Evolutionary conservation across 2,888 invertebrate species (phyloP).

Genomic region (Ochropleura leucogaster): DNA sequence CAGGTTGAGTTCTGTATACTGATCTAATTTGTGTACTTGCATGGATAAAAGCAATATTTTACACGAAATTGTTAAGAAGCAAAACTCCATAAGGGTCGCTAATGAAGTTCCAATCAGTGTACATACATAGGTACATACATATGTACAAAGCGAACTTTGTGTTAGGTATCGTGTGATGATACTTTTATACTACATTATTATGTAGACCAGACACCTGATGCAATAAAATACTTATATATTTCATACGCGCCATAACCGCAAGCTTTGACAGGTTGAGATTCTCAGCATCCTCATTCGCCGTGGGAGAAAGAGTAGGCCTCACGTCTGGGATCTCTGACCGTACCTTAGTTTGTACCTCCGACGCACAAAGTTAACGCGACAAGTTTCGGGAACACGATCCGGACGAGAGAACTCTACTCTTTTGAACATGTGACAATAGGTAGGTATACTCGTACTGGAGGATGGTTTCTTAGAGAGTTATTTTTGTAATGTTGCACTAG

Average conservation of each 20-base stretch:
- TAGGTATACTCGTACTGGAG: conserved; percentile 71
- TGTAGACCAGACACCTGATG: conserved; percentile 70
- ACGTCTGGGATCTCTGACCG: conserved; percentile 67
- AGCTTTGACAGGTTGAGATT: conserved; percentile 57
- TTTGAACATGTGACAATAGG: conserved; percentile 77
- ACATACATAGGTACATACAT: conserved; percentile 58
- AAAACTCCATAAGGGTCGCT: conserved; percentile 56
- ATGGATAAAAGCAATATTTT: conserved; percentile 76
- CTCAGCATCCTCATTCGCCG: conserved; percentile 55
- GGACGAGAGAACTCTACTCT: conserved; percentile 75
- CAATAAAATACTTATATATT: conserved; percentile 66
- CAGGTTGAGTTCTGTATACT: conserved; percentile 82
- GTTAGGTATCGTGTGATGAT: conserved; percentile 69
- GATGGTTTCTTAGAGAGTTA: conserved; percentile 82
- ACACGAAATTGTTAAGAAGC: conserved; percentile 59
- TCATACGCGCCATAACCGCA: conserved; percentile 64
- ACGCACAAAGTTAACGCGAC: conserved; percentile 49
- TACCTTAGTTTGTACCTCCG: conserved; percentile 45
- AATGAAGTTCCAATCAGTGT: conserved; percentile 60
- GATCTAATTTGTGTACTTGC: conserved; percentile 74
- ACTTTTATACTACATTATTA: conserved; percentile 68
- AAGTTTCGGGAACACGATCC: conserved; percentile 45
- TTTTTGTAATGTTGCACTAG: conserved; percentile 83
- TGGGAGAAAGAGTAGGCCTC: conserved; percentile 75
- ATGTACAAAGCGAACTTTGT: conserved; percentile 68